Evolutionary conservation across 2,113 vertebrate species (phyloP), one percentile per base, ranked within the genome.

Genomic region (Gasterosteus aculeatus): DNA sequence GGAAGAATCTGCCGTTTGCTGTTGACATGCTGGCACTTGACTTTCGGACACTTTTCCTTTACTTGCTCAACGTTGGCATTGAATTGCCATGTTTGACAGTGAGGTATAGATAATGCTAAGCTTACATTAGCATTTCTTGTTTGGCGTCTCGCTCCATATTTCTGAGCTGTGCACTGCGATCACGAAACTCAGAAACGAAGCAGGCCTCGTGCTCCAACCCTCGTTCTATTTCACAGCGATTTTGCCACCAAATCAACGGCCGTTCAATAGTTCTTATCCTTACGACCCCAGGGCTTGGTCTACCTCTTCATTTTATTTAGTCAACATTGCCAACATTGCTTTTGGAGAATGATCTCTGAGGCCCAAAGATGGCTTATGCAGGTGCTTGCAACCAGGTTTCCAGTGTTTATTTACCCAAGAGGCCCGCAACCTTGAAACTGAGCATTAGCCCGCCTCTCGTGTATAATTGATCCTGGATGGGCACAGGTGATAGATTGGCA

Each of bases 221-320:
- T 89, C 51, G 86, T 88, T 90, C 69, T 80, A 73, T 87, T 89
- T 86, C 68, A 88, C 66, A 77, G 72, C 62, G 68, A 81, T 78
- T 85, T 65, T 6, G 38, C 72, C 68, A 61, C 42, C 77, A 73
- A 89, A 87, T 90, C 63, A 75, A 83, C 85, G 58, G 49, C 44
- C 54, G 26, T 77, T 89, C 78, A 87, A 19, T 78, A 70, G 42
- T 77, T 72, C 59, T 85, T 87, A 83, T 83, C 78, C 69, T 53
- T 22, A 66, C 39, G 19, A 61, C 72, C 18, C 4, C 16, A 22
- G 57, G 67, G 2, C 29, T 47, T 44, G 9, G 16, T 31, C 42
- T 26, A n/a, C 11, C 69, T 78, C 69, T 56, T 75, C 35, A 51
- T 54, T 83, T 79, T 79, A 14, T 65, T 60, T 59, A 12, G 10